Base-by-base conservation (phyloP, 2,888 invertebrate genomes). In the Emmelina monodactyla region DNA sequence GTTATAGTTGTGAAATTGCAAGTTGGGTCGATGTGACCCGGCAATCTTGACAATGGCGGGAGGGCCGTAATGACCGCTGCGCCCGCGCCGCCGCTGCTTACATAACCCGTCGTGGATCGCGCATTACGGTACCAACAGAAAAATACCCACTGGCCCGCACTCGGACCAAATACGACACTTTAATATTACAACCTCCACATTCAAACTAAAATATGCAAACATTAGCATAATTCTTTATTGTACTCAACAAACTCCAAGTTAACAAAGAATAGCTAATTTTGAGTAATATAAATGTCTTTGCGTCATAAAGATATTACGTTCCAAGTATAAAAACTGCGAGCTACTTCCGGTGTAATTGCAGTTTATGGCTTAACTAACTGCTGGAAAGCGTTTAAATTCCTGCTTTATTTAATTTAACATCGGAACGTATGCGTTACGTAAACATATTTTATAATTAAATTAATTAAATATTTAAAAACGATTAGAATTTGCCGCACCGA, bases 71-170 rank as follows among this genome's bases (percentile, higher is more conserved):
- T 66, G 67, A 67, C 70, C 69, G 65, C 61, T 68, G 70, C 69
- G 65, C 61, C 59, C 69, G 69, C 73, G 69, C 63, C 65, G 59
- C 62, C 62, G 60, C 62, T 63, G 76, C 72, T 78, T 78, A 75
- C 72, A 75, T 78, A 78, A 79, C 75, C 69, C 67, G 65, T 76
- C 79, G 79, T 79, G 79, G 78, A 78, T 73, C 50, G 71, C 69
- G 72, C 76, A 79, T 79, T 79, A 78, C 72, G 70, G 75, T 71
- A 73, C 66, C 64, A 54, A 47, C 62, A 63, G 65, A 71, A 75
- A 75, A 76, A 75, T 71, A 70, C 62, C 53, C 25, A 59, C 25
- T 9, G 25, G 58, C 52, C 55, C 57, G 53, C 51, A 53, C 46
- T 44, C 49, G 37, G 14, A 33, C 22, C 25, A 25, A 22, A 33